phyloP scores from a whole-genome alignment of 1,140 invertebrate genomes.

The Drosophila athabasca region DNA sequence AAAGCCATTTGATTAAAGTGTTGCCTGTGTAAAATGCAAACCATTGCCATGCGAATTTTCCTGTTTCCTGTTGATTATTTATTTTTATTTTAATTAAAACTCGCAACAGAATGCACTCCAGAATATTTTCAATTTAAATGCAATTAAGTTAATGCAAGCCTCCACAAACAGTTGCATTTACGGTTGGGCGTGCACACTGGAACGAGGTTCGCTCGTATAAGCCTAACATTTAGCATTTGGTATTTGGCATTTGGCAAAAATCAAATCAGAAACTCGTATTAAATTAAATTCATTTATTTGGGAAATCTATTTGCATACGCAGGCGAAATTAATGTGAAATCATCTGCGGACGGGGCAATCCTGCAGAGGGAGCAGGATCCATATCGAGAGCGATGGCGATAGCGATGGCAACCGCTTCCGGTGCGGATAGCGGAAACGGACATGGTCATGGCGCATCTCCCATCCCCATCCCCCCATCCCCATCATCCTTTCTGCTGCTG shows the following conservation, averaged over 20 bases:
- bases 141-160: conserved; percentile 72
- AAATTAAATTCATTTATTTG: conserved; percentile 81
- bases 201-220: background rate
- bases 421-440: conserved; percentile 62
- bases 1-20: too few species aligned
- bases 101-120: conserved; percentile 47
- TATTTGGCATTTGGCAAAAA: conserved; percentile 60
- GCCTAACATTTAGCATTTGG: conserved; percentile 34
- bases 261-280: conserved; percentile 68
- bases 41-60: background rate
- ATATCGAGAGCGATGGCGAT: conserved; percentile 23
- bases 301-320: conserved; percentile 78
- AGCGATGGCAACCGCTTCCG: conserved; percentile 47
- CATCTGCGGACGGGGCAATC: conserved; percentile 39
- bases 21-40: conserved; percentile 1
- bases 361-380: conserved; percentile 1
- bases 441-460: conserved; percentile 59
- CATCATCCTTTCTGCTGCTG: background rate
- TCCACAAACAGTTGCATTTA: conserved; percentile 12
- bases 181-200: too few species aligned
- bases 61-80: conserved; percentile 31
- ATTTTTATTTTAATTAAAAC: conserved; percentile 68
- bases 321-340: conserved; percentile 75
- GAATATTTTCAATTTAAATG: conserved; percentile 69
- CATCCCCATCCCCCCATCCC: conserved; percentile 29